Base-by-base conservation (phyloP, 2,113 vertebrate species). In the Setophaga petechia region DNA sequence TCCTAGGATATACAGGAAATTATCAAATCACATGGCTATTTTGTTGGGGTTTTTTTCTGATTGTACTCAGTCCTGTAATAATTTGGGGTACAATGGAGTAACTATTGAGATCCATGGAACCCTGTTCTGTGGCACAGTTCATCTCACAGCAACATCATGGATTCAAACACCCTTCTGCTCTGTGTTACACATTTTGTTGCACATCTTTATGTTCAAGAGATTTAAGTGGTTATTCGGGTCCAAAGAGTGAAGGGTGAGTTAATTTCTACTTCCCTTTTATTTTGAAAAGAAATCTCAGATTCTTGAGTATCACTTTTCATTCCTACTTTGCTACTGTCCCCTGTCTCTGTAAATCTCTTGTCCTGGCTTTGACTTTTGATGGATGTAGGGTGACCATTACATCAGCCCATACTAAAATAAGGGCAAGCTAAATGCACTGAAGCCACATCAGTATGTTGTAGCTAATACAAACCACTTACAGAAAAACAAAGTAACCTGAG, bases 401-500 rank as follows among this genome's bases (percentile, higher is more conserved):
- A 80, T 63, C 83, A 92, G 73, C 73, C 72, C 55, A 23, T 28
- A 65, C 65, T 82, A 74, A 93, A 85, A 66, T 24, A 61, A 68
- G 52, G 80, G 52, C 76, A 75, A 47, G 74, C 43, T 78, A 74
- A 93, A 91, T 35, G 71, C 67, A 23, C 47, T 33, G 73, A 84
- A 90, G 63, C 6, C 80, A 37, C 62, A 41, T 88, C 67, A 46
- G 17, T 92, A 49, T 12, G 31, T 80, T 94, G 82, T 58, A 91
- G 63, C 75, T 90, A 80, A 92, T 86, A 65, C 72, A 90, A 79
- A 92, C 31, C 73, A 68, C 91, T 91, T 75, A 82, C 37, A 90
- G 59, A 85, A 93, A 95, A 89, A 69, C 68, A 89, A 89, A 91
- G 72, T 89, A 68, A 94, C 87, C 90, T 37, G 87, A 95, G 91